phyloP scores from a whole-genome alignment of 2,888 invertebrate species.

The Hirtodrosophila histrioides region DNA sequence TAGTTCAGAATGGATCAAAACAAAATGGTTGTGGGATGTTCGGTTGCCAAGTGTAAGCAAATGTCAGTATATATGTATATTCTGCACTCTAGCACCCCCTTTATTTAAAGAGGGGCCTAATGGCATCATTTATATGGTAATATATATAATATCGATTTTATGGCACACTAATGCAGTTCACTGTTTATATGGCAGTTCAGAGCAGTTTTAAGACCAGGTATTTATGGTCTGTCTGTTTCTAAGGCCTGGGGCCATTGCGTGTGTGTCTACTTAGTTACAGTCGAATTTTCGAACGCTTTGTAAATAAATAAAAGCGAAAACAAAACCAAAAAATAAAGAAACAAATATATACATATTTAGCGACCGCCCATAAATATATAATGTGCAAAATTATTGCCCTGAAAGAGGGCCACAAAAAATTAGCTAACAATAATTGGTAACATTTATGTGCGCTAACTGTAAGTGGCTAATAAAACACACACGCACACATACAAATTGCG shows the following conservation, averaged over 20 bases:
- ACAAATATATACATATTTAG: not conserved
- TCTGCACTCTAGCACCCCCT: not conserved
- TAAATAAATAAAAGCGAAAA: not conserved
- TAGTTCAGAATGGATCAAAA: too few relatives aligned
- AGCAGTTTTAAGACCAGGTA: not conserved
- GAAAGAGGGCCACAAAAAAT: constrained; percentile 48
- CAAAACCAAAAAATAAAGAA: constrained; percentile 1
- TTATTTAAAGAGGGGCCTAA: not conserved
- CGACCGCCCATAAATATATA: constrained; percentile 35
- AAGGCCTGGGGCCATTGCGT: constrained; percentile 3
- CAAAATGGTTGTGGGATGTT: too few relatives aligned
- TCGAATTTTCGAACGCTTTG: constrained; percentile 12
- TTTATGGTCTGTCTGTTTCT: not conserved
- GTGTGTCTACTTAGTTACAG: constrained; percentile 10
- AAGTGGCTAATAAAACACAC: constrained; percentile 68
- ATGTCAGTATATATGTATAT: not conserved
- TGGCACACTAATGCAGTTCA: constrained; percentile 18
- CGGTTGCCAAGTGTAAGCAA: too few relatives aligned
- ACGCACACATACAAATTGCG: constrained; percentile 52
- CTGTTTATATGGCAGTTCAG: constrained; percentile 8
- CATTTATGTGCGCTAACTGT: constrained; percentile 75
- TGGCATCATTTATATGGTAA: constrained; percentile 12
- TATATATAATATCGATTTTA: not conserved
- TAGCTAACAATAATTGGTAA: constrained; percentile 74
- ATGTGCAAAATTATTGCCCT: constrained; percentile 49